Conservation (phyloP, 2,888 invertebrate genomes). For the Lucinisca nassula region DNA sequence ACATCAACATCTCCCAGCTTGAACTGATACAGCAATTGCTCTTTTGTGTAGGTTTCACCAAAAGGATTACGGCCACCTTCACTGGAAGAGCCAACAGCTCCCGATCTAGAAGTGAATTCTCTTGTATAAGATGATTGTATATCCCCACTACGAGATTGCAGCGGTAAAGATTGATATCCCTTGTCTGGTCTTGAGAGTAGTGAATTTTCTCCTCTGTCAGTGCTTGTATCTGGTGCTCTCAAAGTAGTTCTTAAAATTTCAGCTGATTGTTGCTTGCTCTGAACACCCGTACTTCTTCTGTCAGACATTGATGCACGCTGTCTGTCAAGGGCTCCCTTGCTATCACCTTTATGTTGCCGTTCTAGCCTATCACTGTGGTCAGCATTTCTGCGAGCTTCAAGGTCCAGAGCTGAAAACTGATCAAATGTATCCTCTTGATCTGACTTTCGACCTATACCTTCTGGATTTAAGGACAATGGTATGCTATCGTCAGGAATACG, state of each 20-base stretch:
- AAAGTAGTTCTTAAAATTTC: too few species aligned
- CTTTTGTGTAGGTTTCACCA: constrained; percentile 28
- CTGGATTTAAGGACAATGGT: constrained; percentile 18
- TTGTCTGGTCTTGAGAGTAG: neutral
- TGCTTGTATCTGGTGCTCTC: neutral
- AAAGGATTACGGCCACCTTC: neutral
- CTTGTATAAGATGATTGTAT: neutral
- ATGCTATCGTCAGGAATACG: constrained; percentile 45
- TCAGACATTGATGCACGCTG: too few species aligned
- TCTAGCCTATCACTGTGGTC: too few species aligned
- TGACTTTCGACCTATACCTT: constrained; percentile 1
- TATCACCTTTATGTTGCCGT: too few species aligned
- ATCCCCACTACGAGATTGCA: neutral
- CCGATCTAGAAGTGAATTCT: neutral
- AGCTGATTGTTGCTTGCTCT: too few species aligned
- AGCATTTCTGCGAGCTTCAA: neutral
- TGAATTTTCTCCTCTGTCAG: neutral
- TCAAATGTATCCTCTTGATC: constrained; percentile 58
- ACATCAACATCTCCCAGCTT: constrained; percentile 52
- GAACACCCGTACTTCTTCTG: too few species aligned
- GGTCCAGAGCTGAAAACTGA: constrained; percentile 40
- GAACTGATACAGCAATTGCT: constrained; percentile 40
- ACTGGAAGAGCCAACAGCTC: neutral
- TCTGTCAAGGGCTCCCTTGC: too few species aligned
- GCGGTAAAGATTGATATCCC: neutral